These are phyloP conservation scores for Oostethus manadensis DNA, from an alignment of 2,113 vertebrate species.

Conservation along the genomic window DNA sequence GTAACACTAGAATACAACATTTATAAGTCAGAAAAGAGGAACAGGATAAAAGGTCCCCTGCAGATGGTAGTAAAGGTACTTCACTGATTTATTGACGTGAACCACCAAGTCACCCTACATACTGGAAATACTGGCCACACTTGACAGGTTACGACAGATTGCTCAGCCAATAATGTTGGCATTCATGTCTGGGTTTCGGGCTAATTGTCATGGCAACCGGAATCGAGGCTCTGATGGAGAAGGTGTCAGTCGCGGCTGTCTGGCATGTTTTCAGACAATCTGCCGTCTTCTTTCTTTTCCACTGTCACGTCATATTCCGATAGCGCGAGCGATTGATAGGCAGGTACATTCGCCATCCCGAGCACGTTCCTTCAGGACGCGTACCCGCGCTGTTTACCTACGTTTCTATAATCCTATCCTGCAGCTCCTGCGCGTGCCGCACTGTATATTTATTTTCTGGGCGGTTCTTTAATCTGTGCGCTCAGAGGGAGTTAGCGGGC, in stretches of 20 bases:
- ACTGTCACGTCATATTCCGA: background rate
- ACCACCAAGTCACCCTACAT: no score
- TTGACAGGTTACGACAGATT: no score
- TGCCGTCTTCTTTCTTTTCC: background rate
- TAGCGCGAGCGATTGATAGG: background rate
- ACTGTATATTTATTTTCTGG: constrained; percentile 30
- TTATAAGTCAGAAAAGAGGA: no score
- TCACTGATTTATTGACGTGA: no score
- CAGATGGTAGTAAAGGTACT: no score
- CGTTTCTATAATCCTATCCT: constrained; percentile 53
- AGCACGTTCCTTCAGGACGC: constrained; percentile 15
- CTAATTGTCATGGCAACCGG: constrained; percentile 62
- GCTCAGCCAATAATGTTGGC: constrained; percentile 46
- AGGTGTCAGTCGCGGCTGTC: constrained; percentile 42
- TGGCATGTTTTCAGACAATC: constrained; percentile 20
- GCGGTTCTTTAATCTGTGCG: constrained; percentile 61
- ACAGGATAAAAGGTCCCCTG: no score
- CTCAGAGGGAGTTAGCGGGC: constrained; percentile 64
- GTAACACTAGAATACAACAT: no score
- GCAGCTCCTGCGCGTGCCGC: constrained; percentile 31
- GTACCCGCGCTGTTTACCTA: constrained; percentile 43
- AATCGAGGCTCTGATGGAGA: constrained; percentile 57
- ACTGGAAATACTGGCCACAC: no score
- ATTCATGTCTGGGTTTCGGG: constrained; percentile 35
- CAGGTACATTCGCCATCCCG: constrained; percentile 11